phyloP scores from a whole-genome alignment of 1,140 invertebrate species.

The Leptinotarsa lineolata region DNA sequence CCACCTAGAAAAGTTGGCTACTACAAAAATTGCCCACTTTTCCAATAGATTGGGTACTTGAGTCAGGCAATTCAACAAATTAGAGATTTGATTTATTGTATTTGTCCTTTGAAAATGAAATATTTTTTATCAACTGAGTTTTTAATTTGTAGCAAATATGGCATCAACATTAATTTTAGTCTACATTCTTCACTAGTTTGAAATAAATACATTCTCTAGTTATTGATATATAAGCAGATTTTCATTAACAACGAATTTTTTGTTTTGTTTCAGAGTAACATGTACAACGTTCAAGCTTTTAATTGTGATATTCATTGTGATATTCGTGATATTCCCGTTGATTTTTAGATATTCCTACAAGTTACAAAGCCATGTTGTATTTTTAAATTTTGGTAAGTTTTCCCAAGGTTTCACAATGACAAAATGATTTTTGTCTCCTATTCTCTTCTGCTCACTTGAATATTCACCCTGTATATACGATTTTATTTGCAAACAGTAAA shows the following conservation, averaged over 20 bases:
- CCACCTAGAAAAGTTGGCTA: no score
- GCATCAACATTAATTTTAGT: not conserved
- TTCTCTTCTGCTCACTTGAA: not conserved
- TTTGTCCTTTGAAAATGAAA: not conserved
- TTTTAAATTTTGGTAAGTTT: constrained; percentile 32
- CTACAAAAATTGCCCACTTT: no score
- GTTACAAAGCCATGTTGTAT: constrained; percentile 23
- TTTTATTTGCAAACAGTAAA: not conserved
- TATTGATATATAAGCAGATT: not conserved
- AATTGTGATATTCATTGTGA: constrained; percentile 15
- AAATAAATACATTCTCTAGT: not conserved
- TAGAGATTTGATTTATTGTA: no score
- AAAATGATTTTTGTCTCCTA: not conserved
- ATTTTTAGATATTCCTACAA: constrained; percentile 28
- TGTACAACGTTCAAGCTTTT: constrained; percentile 14
- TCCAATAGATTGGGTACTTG: no score
- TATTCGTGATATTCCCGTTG: constrained; percentile 29
- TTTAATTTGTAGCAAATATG: not conserved
- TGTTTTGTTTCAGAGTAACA: constrained; percentile 31
- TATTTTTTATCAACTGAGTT: not conserved
- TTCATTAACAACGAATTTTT: not conserved
- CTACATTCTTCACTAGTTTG: not conserved
- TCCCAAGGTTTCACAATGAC: not conserved
- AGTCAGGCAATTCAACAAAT: no score
- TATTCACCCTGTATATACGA: no score